Base-by-base conservation (phyloP, 2,113 vertebrate genomes). In the Hystrix cristata region DNA sequence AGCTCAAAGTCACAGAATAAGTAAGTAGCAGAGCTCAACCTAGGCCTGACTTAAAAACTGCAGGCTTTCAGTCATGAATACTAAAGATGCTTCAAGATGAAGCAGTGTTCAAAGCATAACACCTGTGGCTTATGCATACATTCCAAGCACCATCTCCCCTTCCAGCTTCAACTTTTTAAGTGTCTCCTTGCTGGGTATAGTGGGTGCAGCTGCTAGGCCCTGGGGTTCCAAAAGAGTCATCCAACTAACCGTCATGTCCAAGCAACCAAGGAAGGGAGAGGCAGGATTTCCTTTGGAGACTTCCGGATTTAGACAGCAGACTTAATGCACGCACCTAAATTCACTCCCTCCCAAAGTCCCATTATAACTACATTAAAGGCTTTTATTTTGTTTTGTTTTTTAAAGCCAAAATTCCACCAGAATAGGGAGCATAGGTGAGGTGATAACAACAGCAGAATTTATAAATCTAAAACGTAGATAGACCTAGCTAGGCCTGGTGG, bases 241-340 rank as follows among this genome's bases (percentile, higher is more conserved):
- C 57, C 51, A 82, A 83, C 60, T 48, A 79, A 78, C 71, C 6
- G 21, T 60, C 86, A 62, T 46, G 23, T 95, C 91, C 27, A n/a
- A 79, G 83, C 78, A 95, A 78, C 65, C 21, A 21, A 96, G 94
- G 95, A 98, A 97, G 92, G 94, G 94, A 95, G 95, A 0, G n/a
- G 83, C 97, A 96, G 96, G 95, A 96, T 97, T 96, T 97, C 94
- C 96, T 98, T 29, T 92, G 90, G 84, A 95, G 87, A 95, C 78
- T 97, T 97, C 95, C 21, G 5, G 80, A 94, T 92, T 90, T 87
- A 94, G 88, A 96, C 57, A 64, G 87, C 76, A 64, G 51, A 96
- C 88, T 83, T 94, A 90, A 96, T 38, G 72, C 65, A 67, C 21
- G 60, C n/a, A 82, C 72, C 76, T 94, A 51, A 90, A 76, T 72